Evolutionary conservation across 1,140 invertebrate genomes (phyloP).

Genomic region (Nephila pilipes): DNA sequence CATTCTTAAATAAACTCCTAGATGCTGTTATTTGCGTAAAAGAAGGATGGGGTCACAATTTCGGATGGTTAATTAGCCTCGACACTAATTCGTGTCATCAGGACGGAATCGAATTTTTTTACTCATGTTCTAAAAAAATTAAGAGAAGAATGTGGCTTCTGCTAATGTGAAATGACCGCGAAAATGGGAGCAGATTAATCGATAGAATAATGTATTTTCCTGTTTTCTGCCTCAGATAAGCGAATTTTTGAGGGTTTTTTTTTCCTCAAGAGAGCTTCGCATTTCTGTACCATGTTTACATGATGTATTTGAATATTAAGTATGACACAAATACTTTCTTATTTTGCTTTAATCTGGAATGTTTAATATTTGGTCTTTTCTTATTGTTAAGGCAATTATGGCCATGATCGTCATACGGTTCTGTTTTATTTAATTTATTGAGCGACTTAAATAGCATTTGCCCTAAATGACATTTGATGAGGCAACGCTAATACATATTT

Average conservation of each 20-base stretch:
- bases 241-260: background rate
- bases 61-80: slow-evolving; percentile 11
- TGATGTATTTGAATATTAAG: background rate
- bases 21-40: background rate
- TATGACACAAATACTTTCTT: background rate
- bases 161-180: background rate
- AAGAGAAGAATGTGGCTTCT: slow-evolving; percentile 22
- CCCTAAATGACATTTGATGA: too few relatives aligned
- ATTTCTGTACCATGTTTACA: background rate
- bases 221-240: background rate
- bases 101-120: background rate
- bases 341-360: background rate
- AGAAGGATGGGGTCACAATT: background rate
- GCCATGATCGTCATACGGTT: too few relatives aligned
- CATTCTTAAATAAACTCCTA: slow-evolving; percentile 14
- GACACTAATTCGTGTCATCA: slow-evolving; percentile 23
- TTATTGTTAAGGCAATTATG: too few relatives aligned
- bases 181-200: background rate
- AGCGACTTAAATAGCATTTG: too few relatives aligned
- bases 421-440: too few relatives aligned
- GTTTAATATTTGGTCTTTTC: background rate
- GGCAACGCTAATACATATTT: too few relatives aligned
- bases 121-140: background rate
- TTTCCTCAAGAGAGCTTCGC: background rate
- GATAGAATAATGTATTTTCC: background rate